Base-by-base conservation (phyloP, 2,888 invertebrate species). In the Pantelozetes paolii region DNA sequence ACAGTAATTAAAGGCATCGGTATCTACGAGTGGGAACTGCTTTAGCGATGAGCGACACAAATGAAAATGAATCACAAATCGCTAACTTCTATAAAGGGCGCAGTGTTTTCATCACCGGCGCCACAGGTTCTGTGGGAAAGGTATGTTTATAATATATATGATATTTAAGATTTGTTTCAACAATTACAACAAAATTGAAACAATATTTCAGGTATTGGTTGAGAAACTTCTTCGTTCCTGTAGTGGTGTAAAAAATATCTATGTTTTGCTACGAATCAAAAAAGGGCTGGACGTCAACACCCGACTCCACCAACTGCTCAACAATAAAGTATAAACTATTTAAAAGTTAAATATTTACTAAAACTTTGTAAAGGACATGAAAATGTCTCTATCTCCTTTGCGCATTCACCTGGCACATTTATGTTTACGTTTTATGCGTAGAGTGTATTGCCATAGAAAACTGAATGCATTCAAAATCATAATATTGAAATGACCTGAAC, bases 101-200 rank as follows among this genome's bases (percentile, higher is more conserved):
- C 26, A 91, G 87, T 82, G 85, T 98, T 70, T 92, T 98, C 80
- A 88, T 98, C 72, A 98, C 97, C 26, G 98, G 97, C 0, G 94
- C 90, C 30, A 94, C 92, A 2, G 97, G 97, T 3, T 97, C 97
- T 80, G 87, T 97, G 32, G 97, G 97, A 0, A 86, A 94, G 76
- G 90, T 91, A 15, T 45, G 67, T 28, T 30, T n/a, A n/a, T n/a
- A n/a, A n/a, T n/a, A n/a, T n/a, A n/a, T n/a, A n/a, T n/a, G n/a
- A n/a, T n/a, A n/a, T n/a, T n/a, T n/a, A n/a, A n/a, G n/a, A n/a
- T n/a, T n/a, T n/a, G n/a, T n/a, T n/a, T n/a, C n/a, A n/a, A n/a
- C n/a, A n/a, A n/a, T n/a, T n/a, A n/a, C n/a, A n/a, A n/a, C n/a
- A n/a, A n/a, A n/a, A n/a, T n/a, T n/a, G n/a, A n/a, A n/a, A n/a